Percentiles rank a stretch among this genome's conserved stretches.
Conservation (phyloP, 2,797 vertebrate species). For the Gouania willdenowi region DNA sequence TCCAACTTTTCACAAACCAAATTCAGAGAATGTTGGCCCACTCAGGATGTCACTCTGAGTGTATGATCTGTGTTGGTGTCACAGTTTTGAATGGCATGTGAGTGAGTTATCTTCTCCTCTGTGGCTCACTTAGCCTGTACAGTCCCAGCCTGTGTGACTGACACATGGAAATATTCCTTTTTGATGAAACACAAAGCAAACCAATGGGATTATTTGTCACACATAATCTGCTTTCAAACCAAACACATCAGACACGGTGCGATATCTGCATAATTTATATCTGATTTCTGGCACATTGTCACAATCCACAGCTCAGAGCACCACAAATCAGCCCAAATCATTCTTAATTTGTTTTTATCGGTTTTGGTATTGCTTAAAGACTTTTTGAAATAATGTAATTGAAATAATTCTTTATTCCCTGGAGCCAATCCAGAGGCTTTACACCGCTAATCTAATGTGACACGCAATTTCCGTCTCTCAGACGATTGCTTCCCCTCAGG, state of each 20-base stretch:
- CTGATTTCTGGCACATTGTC: slow-evolving; percentile 63
- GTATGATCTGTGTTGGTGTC: slow-evolving; percentile 8
- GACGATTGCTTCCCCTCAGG: slow-evolving; percentile 78
- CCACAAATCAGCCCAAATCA: slow-evolving; percentile 73
- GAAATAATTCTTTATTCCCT: slow-evolving; percentile 77
- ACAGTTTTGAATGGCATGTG: slow-evolving; percentile 32
- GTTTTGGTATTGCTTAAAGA: slow-evolving; percentile 78
- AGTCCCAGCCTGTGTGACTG: slow-evolving; percentile 39
- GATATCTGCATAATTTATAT: slow-evolving; percentile 70
- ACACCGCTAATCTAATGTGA: slow-evolving; percentile 78
- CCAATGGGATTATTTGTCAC: slow-evolving; percentile 65
- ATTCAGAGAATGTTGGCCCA: slow-evolving; percentile 8
- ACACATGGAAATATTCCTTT: slow-evolving; percentile 64
- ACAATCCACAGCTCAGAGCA: slow-evolving; percentile 59
- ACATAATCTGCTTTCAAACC: slow-evolving; percentile 67
- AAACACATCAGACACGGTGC: slow-evolving; percentile 50
- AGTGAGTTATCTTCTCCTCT: slow-evolving; percentile 33
- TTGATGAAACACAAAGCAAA: slow-evolving; percentile 72
- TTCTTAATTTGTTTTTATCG: slow-evolving; percentile 78
- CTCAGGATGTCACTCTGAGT: neutral
- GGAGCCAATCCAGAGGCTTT: slow-evolving; percentile 74
- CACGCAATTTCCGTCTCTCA: slow-evolving; percentile 78
- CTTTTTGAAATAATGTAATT: slow-evolving; percentile 79
- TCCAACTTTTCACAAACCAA: neutral
- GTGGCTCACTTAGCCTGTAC: slow-evolving; percentile 10